Percentiles rank a stretch among this genome's conserved stretches.
phyloP scores from a whole-genome alignment of 2,797 vertebrate genomes.

The Peromyscus nudipes region DNA sequence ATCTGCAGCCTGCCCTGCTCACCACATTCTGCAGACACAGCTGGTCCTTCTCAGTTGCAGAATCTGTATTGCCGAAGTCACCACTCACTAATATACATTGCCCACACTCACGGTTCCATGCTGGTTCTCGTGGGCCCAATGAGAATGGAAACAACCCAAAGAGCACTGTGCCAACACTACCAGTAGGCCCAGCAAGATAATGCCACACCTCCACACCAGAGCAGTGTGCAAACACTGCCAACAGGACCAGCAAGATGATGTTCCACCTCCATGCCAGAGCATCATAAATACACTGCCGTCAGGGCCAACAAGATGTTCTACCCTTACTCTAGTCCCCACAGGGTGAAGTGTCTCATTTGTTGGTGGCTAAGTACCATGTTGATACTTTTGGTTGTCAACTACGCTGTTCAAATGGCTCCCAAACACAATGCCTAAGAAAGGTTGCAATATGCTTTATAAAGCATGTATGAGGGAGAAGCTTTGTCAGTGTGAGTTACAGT shows the following conservation, averaged over 20 bases:
- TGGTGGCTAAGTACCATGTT: not conserved
- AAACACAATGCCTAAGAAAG: not conserved
- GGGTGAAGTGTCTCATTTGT: not conserved
- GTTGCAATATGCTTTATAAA: too few relatives aligned
- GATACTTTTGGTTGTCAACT: too few relatives aligned
- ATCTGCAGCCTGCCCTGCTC: not conserved
- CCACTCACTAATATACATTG: not conserved
- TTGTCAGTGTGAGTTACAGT: not conserved
- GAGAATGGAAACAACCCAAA: too few relatives aligned
- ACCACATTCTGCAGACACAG: not conserved
- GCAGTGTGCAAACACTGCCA: too few relatives aligned
- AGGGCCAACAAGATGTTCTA: not conserved
- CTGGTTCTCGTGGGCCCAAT: not conserved
- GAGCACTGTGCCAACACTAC: not conserved
- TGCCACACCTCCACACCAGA: too few relatives aligned
- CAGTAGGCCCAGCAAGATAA: not conserved
- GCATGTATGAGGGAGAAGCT: not conserved
- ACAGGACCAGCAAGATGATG: not conserved
- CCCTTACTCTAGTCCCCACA: not conserved
- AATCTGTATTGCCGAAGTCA: not conserved
- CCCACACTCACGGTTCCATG: not conserved
- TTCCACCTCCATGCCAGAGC: not conserved
- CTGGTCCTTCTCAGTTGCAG: not conserved
- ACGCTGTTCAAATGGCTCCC: not conserved
- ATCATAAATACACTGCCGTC: too few relatives aligned